These are phyloP conservation scores for Pocillopora verrucosa DNA, from an alignment of 64 coral and sea anemone genomes.

Conservation along the genomic window DNA sequence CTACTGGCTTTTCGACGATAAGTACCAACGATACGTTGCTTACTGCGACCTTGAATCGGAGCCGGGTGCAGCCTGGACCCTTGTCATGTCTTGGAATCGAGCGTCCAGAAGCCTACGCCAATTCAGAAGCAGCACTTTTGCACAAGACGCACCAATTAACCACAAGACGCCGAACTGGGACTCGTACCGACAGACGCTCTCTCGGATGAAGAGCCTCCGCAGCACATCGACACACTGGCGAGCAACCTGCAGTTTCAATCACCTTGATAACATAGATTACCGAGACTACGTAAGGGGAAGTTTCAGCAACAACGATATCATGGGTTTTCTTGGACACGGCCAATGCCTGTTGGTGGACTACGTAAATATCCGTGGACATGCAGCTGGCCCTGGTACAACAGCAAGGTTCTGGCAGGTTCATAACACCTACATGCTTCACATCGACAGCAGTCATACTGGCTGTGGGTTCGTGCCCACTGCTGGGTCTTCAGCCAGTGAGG, in stretches of 20 bases:
- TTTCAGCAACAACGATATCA: slow-evolving; percentile 9
- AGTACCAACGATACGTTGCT: neutral
- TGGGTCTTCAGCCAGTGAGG: slow-evolving; percentile 5
- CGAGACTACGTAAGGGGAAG: slow-evolving; percentile 25
- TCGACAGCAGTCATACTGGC: neutral
- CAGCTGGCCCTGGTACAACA: neutral
- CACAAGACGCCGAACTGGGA: slow-evolving; percentile 24
- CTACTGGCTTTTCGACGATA: neutral
- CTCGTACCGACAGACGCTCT: slow-evolving; percentile 6
- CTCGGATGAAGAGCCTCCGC: slow-evolving; percentile 20
- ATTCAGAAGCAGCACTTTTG: slow-evolving; percentile 1
- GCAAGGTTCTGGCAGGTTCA: slow-evolving; percentile 1
- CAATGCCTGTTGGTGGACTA: neutral
- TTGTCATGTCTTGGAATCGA: slow-evolving; percentile 32
- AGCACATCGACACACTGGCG: slow-evolving; percentile 29
- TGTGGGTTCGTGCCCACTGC: neutral
- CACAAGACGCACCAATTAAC: slow-evolving; percentile 1
- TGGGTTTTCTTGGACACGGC: neutral
- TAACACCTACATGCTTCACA: neutral
- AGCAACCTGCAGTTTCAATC: slow-evolving; percentile 13
- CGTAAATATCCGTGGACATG: slow-evolving; percentile 13
- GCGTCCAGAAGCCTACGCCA: neutral
- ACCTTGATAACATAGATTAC: neutral
- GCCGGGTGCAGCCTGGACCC: slow-evolving; percentile 31
- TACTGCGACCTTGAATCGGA: slow-evolving; percentile 43